A percentile compares a stretch with the other conserved stretches of the same genome.
Evolutionary conservation across 2,113 vertebrate species (phyloP).

Genomic region (Phalacrocorax brasilianus): DNA sequence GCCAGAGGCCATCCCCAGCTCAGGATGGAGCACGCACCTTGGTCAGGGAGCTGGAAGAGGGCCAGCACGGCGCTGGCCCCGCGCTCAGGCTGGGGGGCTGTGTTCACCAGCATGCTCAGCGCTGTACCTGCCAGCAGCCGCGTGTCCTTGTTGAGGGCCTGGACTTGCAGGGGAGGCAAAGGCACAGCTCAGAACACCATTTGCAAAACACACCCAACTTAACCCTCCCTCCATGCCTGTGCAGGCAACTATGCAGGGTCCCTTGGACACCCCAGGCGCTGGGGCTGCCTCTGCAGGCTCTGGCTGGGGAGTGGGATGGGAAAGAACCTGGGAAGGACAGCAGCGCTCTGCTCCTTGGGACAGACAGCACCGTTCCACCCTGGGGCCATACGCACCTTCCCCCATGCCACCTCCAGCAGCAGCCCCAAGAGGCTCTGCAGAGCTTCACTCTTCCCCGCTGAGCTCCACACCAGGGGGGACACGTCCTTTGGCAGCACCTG

Average conservation of each 20-base stretch:
- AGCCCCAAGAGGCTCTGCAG: constrained; percentile 77
- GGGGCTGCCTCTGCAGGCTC: not conserved
- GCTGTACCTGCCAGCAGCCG: constrained; percentile 83
- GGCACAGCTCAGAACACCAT: not conserved
- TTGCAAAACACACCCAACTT: not conserved
- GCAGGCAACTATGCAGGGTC: not conserved
- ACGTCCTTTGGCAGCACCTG: constrained; percentile 75
- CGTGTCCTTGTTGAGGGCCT: constrained; percentile 80
- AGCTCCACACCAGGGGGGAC: constrained; percentile 73
- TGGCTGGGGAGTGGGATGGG: not conserved
- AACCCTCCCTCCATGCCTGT: not conserved
- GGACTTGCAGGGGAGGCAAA: not conserved
- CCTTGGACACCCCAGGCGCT: not conserved
- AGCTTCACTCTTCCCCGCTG: not conserved
- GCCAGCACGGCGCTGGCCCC: constrained; percentile 71
- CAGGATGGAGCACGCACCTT: not conserved
- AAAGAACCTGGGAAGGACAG: accelerated
- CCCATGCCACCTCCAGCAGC: constrained; percentile 75
- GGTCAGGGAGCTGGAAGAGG: constrained; percentile 70
- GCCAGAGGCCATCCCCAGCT: not conserved
- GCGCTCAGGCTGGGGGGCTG: constrained; percentile 27
- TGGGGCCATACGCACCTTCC: constrained; percentile 66
- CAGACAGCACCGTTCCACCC: not conserved
- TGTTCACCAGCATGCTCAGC: constrained; percentile 85
- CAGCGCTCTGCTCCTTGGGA: not conserved